Conservation (phyloP, 1,140 invertebrate species). For the Venturia canescens region DNA sequence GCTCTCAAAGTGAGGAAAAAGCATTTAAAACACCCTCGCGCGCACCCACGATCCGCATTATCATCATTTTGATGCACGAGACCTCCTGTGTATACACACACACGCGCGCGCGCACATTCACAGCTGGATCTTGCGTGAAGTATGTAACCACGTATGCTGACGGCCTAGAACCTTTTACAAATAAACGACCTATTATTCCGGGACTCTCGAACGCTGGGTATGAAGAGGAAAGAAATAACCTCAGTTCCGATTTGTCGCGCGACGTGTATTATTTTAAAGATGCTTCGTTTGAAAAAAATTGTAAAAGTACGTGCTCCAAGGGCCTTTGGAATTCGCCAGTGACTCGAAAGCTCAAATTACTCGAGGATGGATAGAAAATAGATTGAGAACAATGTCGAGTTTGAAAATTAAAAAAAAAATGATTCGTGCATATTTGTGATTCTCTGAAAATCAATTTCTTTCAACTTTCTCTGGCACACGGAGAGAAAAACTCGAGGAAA, state of each 20-base stretch:
- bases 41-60: neutral
- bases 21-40: conserved; percentile 1
- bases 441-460: too few relatives aligned
- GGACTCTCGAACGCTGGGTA: neutral
- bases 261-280: too few relatives aligned
- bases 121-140: conserved; percentile 3
- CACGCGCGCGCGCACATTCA: neutral
- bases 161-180: conserved; percentile 24
- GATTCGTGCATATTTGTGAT: too few relatives aligned
- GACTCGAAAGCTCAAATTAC: too few relatives aligned
- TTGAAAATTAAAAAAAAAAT: too few relatives aligned
- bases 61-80: neutral
- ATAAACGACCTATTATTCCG: conserved; percentile 29
- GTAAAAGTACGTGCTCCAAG: too few relatives aligned
- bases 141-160: conserved; percentile 5
- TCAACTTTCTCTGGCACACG: too few relatives aligned
- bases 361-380: too few relatives aligned
- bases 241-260: neutral
- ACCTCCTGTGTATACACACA: neutral
- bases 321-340: too few relatives aligned
- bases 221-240: neutral
- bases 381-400: too few relatives aligned
- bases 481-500: too few relatives aligned
- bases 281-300: too few relatives aligned
- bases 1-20: conserved; percentile 6